phyloP scores from a whole-genome alignment of 2,888 invertebrate species.

The Hesperia comma region DNA sequence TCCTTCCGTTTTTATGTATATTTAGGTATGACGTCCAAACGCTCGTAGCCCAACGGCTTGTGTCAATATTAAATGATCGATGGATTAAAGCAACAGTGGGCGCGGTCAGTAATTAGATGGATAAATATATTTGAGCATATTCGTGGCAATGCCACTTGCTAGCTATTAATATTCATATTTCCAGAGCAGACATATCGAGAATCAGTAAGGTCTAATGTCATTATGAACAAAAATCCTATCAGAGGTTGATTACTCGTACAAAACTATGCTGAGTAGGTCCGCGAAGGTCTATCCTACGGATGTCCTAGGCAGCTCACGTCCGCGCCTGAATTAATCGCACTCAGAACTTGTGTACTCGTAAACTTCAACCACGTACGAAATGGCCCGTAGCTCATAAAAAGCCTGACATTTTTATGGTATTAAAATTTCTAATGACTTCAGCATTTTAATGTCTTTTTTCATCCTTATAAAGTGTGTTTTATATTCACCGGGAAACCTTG shows the following conservation, averaged over 20 bases:
- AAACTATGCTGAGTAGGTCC: not conserved
- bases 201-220: not conserved
- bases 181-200: no score
- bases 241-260: slow-evolving; percentile 4
- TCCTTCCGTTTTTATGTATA: no score
- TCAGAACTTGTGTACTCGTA: not conserved
- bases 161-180: no score
- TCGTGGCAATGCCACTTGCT: no score
- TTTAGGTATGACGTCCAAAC: no score
- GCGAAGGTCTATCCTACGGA: not conserved
- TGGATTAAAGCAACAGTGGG: no score
- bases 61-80: no score
- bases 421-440: not conserved
- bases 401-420: not conserved
- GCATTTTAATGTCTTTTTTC: not conserved
- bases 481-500: no score
- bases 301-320: slow-evolving; percentile 19
- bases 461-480: not conserved
- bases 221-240: slow-evolving; percentile 1
- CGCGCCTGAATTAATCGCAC: slow-evolving; percentile 20
- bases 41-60: no score
- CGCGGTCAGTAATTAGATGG: no score
- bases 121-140: no score
- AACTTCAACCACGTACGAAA: slow-evolving; percentile 19
- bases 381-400: slow-evolving; percentile 11